Conservation (phyloP, 2,888 invertebrate species). For the Drosophila paranaensis region DNA sequence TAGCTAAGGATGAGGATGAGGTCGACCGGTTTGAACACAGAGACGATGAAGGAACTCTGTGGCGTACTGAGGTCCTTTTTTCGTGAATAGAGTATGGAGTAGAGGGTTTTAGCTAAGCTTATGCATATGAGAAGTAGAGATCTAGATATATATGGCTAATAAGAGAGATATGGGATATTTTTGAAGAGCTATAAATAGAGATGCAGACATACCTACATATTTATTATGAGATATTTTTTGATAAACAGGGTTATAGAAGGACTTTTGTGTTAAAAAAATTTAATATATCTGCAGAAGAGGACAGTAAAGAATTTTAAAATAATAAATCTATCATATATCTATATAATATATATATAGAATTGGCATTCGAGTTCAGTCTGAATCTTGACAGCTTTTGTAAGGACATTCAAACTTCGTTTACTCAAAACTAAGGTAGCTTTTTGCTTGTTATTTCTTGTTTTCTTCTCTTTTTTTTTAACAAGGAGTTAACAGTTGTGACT, state of each 20-base stretch:
- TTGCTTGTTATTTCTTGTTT: conserved; percentile 7
- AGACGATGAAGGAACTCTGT: conserved; percentile 7
- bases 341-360: background rate
- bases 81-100: conserved; percentile 6
- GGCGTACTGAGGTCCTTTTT: conserved; percentile 46
- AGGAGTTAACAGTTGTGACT: conserved; percentile 56
- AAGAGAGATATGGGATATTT: background rate
- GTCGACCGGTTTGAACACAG: conserved; percentile 62
- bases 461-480: conserved; percentile 17
- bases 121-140: background rate
- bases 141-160: background rate
- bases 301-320: too few species aligned
- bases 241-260: background rate
- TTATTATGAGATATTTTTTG: too few species aligned
- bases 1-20: conserved; percentile 40
- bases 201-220: background rate
- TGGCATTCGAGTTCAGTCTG: background rate
- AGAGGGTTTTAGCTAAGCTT: background rate
- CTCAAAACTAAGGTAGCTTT: background rate
- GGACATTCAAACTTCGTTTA: conserved; percentile 10
- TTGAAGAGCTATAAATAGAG: background rate
- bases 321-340: background rate
- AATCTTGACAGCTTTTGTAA: background rate
- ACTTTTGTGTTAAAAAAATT: background rate
- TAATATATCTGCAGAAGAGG: background rate